Percentiles rank a stretch among this genome's conserved stretches.
phyloP scores from a whole-genome alignment of 2,113 vertebrate genomes.

The Dasyornis broadbenti region DNA sequence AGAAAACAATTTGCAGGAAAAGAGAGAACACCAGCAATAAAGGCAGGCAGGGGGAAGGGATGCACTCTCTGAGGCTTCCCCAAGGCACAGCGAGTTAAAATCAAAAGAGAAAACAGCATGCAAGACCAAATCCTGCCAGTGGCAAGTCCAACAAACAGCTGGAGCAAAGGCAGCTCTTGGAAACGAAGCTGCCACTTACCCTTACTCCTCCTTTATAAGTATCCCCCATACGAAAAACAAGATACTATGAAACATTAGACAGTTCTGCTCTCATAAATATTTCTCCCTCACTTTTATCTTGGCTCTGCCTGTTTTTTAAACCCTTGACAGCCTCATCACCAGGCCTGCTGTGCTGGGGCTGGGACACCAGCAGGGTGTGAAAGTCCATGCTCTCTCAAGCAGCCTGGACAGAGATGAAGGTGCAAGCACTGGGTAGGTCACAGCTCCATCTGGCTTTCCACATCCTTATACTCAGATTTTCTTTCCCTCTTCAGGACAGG shows the following conservation, averaged over 20 bases:
- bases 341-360: not conserved
- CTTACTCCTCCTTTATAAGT: not conserved
- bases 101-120: conserved; percentile 1
- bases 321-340: not conserved
- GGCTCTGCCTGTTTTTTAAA: not conserved
- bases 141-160: not conserved
- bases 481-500: not conserved
- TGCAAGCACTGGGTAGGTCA: not conserved
- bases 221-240: not conserved
- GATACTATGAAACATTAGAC: not conserved
- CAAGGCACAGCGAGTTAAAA: not conserved
- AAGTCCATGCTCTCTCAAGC: not conserved
- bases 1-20: not conserved
- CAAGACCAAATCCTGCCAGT: not conserved
- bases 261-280: not conserved
- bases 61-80: not conserved
- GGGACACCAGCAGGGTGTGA: fast-evolving
- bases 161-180: not conserved
- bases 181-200: not conserved
- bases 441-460: not conserved
- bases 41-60: not conserved
- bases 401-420: not conserved
- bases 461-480: not conserved
- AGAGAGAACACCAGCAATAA: not conserved
- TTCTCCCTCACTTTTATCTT: not conserved